Evolutionary conservation across 2,888 invertebrate genomes (phyloP), one percentile per base, ranked within the genome.

Genomic region (Drosophila testacea): DNA sequence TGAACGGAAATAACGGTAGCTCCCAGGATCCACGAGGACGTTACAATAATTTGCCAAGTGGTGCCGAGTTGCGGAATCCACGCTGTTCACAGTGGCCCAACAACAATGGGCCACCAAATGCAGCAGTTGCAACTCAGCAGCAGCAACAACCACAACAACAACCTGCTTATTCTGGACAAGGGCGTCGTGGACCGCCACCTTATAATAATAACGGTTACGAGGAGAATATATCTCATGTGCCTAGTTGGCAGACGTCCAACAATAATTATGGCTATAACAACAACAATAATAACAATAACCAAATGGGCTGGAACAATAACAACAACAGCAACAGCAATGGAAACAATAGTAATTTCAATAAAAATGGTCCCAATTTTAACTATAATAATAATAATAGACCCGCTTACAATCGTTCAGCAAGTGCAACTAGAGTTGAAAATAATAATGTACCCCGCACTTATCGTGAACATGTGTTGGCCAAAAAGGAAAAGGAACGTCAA

Each of bases 391-490:
- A 42, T 16, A 32, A 42, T 16, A 55, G 38, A 32, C 30, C 11
- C 55, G 7, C 6, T 0, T 42, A 42, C 32, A 55, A 42, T 32
- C 54, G 28, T 10, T 6, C 32, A 3, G 48, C 11, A 2, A 34
- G 6, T 34, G 7, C 5, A 1, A 4, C n/a, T n/a, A 4, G 5
- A 10, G 22, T 6, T 30, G 6, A 6, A n/a, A 22, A 11, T 22
- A 27, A n/a, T 11, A 54, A 11, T 30, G 77, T 73, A 16, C 90
- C 91, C 3, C 75, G 82, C 3, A 92, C 91, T 0, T 92, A 92
- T 63, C 74, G 82, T 0, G 91, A 91, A 72, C 88, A 90, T 62
- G 79, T 79, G 10, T 77, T 89, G 65, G 90, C 90, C 4, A 92
- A 85, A 80, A 79, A 32, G 74, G 82, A 36, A 79, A 76, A 13